Conservation (phyloP, 2,797 vertebrate genomes). For the Tragelaphus eurycerus region DNA sequence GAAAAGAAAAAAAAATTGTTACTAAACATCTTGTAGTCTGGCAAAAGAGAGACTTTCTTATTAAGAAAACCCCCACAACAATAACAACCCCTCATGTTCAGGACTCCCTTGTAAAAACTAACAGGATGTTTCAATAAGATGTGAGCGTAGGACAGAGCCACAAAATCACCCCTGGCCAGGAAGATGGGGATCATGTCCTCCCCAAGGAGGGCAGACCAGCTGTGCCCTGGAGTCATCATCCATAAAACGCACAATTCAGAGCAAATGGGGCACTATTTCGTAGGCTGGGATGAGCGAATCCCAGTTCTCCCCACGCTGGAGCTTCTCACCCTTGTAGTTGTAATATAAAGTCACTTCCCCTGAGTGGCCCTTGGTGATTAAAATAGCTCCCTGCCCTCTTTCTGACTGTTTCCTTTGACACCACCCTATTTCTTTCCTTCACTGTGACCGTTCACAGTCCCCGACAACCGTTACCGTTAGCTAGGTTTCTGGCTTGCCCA, state of each 20-base stretch:
- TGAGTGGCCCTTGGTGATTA: not conserved
- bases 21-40: conserved; percentile 77
- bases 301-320: not conserved
- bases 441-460: not conserved
- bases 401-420: not conserved
- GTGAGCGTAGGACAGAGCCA: not conserved
- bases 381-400: not conserved
- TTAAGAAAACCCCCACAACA: conserved; percentile 67
- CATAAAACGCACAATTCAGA: rapidly evolving
- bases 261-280: not conserved
- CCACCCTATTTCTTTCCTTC: not conserved
- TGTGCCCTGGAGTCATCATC: rapidly evolving
- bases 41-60: conserved; percentile 76
- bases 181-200: rapidly evolving
- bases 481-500: not conserved
- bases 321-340: not conserved
- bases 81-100: conserved; percentile 24
- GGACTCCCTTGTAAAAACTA: not conserved
- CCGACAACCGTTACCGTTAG: not conserved
- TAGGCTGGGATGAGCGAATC: too few species aligned
- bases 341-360: not conserved
- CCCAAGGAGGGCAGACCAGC: rapidly evolving
- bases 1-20: conserved; percentile 57
- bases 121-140: not conserved
- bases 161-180: rapidly evolving